Percentiles rank a stretch among this genome's conserved stretches.
These are phyloP conservation scores for Tenthredo scrophulariae DNA, from an alignment of 2,888 invertebrate genomes.

Conservation along the genomic window DNA sequence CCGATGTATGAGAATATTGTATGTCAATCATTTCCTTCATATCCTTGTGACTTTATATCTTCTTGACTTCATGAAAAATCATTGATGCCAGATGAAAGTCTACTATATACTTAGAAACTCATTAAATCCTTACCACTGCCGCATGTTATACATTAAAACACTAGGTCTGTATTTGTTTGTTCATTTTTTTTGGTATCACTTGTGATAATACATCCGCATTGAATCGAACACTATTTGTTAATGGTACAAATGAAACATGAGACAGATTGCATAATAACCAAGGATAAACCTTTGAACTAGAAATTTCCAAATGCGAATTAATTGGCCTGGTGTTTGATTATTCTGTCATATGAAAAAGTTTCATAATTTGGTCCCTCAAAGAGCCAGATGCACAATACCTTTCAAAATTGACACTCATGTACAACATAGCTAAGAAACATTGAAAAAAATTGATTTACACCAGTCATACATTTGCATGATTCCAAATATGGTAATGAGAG, in stretches of 20 bases:
- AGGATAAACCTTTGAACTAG: not conserved
- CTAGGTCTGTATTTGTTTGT: not conserved
- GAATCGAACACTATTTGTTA: not conserved
- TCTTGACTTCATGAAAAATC: not conserved
- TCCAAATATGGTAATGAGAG: not conserved
- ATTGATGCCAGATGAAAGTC: conserved; percentile 28
- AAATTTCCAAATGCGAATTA: not conserved
- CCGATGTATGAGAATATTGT: not conserved
- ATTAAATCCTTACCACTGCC: conserved; percentile 13
- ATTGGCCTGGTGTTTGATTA: not conserved
- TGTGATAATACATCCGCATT: not conserved
- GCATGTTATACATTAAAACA: not conserved
- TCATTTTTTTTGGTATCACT: not conserved
- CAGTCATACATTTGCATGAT: conserved; percentile 13
- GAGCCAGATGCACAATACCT: conserved; percentile 78
- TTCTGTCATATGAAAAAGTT: conserved; percentile 2
- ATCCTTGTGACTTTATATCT: not conserved
- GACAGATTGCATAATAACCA: not conserved
- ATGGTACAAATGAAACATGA: not conserved
- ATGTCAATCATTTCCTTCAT: not conserved
- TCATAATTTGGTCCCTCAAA: conserved; percentile 63
- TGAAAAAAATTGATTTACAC: not conserved
- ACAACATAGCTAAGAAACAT: conserved; percentile 22
- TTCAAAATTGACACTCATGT: conserved; percentile 61
- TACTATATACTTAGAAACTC: conserved; percentile 9